Evolutionary conservation across 2,888 invertebrate genomes (phyloP), one percentile per base, ranked within the genome.

Genomic region (Caenorhabditis imperialis): DNA sequence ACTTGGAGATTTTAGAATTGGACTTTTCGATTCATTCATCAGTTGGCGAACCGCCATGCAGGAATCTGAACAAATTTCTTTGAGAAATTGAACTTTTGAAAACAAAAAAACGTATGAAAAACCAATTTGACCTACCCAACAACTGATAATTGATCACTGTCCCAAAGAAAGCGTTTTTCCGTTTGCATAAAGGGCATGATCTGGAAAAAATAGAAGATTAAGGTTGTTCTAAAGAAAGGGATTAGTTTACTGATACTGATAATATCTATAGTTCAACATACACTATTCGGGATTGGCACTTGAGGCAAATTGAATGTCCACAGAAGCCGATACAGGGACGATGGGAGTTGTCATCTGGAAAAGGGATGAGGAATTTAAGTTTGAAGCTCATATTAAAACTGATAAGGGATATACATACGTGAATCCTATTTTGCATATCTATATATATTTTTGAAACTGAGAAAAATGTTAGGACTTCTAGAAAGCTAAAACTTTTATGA

Each of bases 101-200:
- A n/a, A n/a, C n/a, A n/a, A n/a, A n/a, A n/a, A n/a, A n/a, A n/a
- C n/a, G n/a, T n/a, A n/a, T n/a, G n/a, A n/a, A n/a, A n/a, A n/a
- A n/a, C n/a, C n/a, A n/a, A n/a, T n/a, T n/a, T n/a, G n/a, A n/a
- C n/a, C n/a, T 53, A 74, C 74, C 74, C 0, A 75, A 47, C 18
- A 75, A 42, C 30, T 75, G 75, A 61, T 75, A 75, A 23, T 75
- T 75, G 50, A 75, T 55, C 14, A 75, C 75, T 6, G 75, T 75
- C 20, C 70, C 75, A 27, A 71, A 70, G 25, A 75, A 75, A 16
- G 75, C 47, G 23, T 75, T 75, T n/a, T 75, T 75, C 6, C 70
- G 63, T 55, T 75, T 75, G 47, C 75, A 75, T 1, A 75, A 44
- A 0, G 75, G 75, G 18, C 75, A 75, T 20, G 42, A 69, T 30